Percentiles rank a stretch among this genome's conserved stretches.
Evolutionary conservation across 2,888 invertebrate species (phyloP).

Genomic region (Nemotelus nigrinus): DNA sequence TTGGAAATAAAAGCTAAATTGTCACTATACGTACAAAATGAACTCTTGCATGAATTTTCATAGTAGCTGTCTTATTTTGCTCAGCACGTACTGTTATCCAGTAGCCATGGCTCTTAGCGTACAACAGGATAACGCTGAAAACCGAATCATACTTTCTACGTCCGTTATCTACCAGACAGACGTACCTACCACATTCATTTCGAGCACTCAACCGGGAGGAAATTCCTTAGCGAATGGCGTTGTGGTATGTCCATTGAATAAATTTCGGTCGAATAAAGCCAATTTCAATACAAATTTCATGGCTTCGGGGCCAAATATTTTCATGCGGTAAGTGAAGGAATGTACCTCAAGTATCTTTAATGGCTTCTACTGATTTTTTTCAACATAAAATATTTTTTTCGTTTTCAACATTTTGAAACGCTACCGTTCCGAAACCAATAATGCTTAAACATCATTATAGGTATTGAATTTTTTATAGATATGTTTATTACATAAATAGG

Average conservation of each 20-base stretch:
- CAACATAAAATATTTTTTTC: too few species aligned
- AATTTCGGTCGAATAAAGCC: conserved; percentile 45
- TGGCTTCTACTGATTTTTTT: neutral
- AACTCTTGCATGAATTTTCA: neutral
- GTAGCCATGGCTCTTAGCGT: neutral
- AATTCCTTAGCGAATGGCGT: conserved; percentile 15
- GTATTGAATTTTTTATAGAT: neutral
- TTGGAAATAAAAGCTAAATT: too few species aligned
- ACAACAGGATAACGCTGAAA: neutral
- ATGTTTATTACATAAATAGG: too few species aligned
- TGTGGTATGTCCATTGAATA: conserved; percentile 46
- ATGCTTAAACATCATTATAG: conserved; percentile 3
- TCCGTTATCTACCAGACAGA: neutral
- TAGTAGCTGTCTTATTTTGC: too few species aligned
- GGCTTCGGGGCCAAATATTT: conserved; percentile 39
- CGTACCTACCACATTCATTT: neutral
- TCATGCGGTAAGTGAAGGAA: conserved; percentile 27
- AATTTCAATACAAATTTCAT: conserved; percentile 48
- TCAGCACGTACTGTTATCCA: too few species aligned
- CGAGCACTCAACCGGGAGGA: neutral
- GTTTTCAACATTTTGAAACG: too few species aligned
- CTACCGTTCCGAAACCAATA: neutral
- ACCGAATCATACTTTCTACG: conserved; percentile 16
- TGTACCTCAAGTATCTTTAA: conserved; percentile 30
- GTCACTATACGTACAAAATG: neutral